These are phyloP conservation scores for Branchinecta sandiegonensis DNA, from an alignment of 2,888 invertebrate genomes.

Conservation along the genomic window DNA sequence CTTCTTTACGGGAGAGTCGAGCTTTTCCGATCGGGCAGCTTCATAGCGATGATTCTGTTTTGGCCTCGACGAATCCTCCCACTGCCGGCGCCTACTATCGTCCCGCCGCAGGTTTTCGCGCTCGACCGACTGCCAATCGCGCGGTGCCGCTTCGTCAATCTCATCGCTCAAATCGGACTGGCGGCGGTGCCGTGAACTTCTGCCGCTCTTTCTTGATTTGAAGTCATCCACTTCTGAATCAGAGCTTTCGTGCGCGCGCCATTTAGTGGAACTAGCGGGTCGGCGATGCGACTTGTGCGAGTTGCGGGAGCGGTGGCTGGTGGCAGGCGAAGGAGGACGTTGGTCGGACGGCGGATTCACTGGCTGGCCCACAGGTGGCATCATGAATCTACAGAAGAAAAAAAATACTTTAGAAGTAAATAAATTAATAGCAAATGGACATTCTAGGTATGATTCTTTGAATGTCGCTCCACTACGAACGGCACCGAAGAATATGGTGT, in stretches of 20 bases:
- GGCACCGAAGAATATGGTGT: no score
- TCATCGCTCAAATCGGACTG: slow-evolving; percentile 19
- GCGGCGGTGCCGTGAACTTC: slow-evolving; percentile 15
- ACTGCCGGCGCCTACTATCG: slow-evolving; percentile 6
- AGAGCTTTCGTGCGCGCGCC: background rate
- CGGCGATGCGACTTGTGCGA: slow-evolving; percentile 22
- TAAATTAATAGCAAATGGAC: background rate
- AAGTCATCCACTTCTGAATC: background rate
- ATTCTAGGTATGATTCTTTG: no score
- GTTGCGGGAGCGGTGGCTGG: slow-evolving; percentile 22
- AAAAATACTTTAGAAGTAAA: background rate
- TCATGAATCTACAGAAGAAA: background rate
- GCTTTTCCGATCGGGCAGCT: background rate
- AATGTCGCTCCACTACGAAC: no score
- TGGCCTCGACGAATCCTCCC: slow-evolving; percentile 16
- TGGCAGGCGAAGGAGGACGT: slow-evolving; percentile 22
- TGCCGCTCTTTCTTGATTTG: background rate
- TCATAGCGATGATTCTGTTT: background rate
- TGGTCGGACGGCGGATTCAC: slow-evolving; percentile 6
- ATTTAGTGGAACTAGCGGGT: background rate
- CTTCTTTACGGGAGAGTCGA: no score
- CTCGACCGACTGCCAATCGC: background rate
- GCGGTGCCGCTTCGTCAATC: background rate
- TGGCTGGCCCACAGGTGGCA: slow-evolving; percentile 11
- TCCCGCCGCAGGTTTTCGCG: background rate